Percentiles rank a stretch among this genome's conserved stretches.
phyloP scores from a whole-genome alignment of 2,888 invertebrate species.

The Spilosoma lubricipeda region DNA sequence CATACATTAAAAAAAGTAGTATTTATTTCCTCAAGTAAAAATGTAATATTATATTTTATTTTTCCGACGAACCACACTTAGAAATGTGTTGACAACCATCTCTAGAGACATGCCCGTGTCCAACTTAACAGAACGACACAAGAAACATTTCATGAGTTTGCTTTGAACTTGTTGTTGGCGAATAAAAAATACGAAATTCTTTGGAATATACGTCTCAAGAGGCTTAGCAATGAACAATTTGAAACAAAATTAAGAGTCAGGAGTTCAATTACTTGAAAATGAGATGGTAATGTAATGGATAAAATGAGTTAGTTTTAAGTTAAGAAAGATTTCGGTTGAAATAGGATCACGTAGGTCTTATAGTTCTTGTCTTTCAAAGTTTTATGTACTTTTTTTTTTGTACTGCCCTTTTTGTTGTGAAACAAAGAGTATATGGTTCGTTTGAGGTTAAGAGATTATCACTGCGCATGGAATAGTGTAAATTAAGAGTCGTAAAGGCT shows the following conservation, averaged over 20 bases:
- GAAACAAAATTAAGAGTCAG: background rate
- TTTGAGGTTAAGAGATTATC: too few relatives aligned
- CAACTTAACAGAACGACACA: background rate
- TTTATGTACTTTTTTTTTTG: background rate
- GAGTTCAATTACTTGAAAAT: background rate
- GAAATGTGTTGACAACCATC: slow-evolving; percentile 14
- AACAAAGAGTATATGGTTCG: background rate
- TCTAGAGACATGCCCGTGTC: slow-evolving; percentile 5
- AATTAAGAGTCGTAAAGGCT: too few relatives aligned
- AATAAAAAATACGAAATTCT: background rate
- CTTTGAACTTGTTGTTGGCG: background rate
- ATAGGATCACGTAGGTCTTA: background rate
- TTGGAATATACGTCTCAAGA: background rate
- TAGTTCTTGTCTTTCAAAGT: background rate
- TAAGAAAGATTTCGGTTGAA: background rate
- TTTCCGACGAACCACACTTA: background rate
- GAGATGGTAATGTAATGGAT: background rate
- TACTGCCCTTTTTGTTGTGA: background rate
- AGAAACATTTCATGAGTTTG: background rate
- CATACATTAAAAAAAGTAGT: too few relatives aligned
- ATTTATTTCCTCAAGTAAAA: background rate
- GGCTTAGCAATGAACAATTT: background rate
- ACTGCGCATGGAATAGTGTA: too few relatives aligned
- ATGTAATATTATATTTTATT: background rate
- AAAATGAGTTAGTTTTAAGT: background rate